These are phyloP conservation scores for Actinemys pallida DNA, from an alignment of 2,113 vertebrate genomes.

Conservation along the genomic window DNA sequence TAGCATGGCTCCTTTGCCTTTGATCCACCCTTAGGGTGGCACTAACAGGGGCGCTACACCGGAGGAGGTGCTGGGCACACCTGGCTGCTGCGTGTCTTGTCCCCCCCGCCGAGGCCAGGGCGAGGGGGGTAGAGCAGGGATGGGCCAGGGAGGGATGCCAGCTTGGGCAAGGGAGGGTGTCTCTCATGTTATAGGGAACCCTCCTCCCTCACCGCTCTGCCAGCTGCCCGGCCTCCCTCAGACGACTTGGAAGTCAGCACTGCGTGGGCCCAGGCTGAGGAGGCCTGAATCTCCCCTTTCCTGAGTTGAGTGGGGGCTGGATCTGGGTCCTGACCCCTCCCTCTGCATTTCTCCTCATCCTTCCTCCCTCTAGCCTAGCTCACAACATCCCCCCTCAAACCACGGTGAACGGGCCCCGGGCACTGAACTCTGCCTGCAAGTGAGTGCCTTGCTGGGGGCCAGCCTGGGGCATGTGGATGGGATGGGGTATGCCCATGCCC, in stretches of 20 bases:
- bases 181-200: not conserved
- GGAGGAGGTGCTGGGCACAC: not conserved
- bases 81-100: not conserved
- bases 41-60: no score
- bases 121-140: no score
- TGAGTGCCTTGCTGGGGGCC: no score
- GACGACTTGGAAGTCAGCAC: not conserved
- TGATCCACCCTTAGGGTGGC: not conserved
- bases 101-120: no score
- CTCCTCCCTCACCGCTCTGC: not conserved
- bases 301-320: no score
- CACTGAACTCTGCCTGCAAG: not conserved
- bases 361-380: not conserved
- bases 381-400: no score
- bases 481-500: not conserved
- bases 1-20: not conserved
- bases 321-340: not conserved
- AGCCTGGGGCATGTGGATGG: not conserved
- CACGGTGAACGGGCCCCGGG: no score
- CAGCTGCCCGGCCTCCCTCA: not conserved
- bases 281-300: not conserved
- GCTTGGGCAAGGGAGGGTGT: no score
- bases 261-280: no score
- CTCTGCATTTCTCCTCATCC: not conserved
- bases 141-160: no score